phyloP scores from a whole-genome alignment of 2,113 vertebrate species.

The Gambusia holbrooki region DNA sequence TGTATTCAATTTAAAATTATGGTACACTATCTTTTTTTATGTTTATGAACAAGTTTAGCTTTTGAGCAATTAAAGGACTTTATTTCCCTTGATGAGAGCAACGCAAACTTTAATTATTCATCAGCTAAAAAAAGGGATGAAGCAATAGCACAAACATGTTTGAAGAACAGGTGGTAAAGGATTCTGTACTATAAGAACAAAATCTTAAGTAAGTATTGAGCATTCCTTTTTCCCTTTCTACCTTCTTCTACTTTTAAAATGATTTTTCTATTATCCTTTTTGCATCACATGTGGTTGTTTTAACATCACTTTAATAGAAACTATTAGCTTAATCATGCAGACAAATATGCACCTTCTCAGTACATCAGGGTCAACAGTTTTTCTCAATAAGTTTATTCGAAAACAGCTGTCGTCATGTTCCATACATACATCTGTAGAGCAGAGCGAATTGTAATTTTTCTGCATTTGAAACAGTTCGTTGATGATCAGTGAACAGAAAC shows the following conservation, averaged over 20 bases:
- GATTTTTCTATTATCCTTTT: too few species aligned
- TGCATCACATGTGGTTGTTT: too few species aligned
- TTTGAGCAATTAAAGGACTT: background rate
- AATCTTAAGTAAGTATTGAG: too few species aligned
- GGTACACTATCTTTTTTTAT: background rate
- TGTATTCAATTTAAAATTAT: background rate
- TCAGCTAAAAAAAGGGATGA: background rate
- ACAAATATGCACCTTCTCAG: too few species aligned
- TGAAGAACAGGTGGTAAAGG: too few species aligned
- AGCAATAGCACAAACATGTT: too few species aligned
- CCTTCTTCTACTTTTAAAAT: background rate
- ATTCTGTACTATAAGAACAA: too few species aligned
- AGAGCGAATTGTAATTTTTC: constrained; percentile 45
- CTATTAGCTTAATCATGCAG: too few species aligned
- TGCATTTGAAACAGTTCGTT: constrained; percentile 50
- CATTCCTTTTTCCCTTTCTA: too few species aligned
- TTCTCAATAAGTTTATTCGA: constrained; percentile 68
- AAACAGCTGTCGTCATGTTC: constrained; percentile 56
- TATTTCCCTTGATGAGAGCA: background rate
- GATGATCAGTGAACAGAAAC: constrained; percentile 47
- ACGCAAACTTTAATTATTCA: background rate
- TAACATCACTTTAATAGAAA: too few species aligned
- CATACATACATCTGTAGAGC: constrained; percentile 53
- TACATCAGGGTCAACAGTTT: constrained; percentile 8
- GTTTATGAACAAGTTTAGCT: background rate